Percentiles rank a stretch among this genome's conserved stretches.
phyloP scores from a whole-genome alignment of 2,797 vertebrate species.

The Coluber constrictor region DNA sequence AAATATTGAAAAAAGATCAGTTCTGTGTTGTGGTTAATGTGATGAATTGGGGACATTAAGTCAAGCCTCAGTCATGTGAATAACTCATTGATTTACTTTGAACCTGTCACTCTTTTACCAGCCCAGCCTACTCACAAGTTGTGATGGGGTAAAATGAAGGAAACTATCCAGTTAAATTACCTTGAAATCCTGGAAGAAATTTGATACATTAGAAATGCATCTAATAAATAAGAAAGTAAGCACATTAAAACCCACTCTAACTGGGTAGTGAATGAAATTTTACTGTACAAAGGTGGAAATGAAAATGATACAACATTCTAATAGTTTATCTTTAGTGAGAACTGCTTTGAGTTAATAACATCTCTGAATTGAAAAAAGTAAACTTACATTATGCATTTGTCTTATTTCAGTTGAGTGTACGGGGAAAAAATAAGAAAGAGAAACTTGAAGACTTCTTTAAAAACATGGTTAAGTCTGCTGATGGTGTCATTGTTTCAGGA shows the following conservation, averaged over 20 bases:
- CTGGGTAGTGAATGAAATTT: not conserved
- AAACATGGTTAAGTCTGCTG: constrained; percentile 97
- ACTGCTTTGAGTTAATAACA: not conserved
- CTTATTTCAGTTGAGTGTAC: constrained; percentile 87
- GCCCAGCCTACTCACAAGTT: not conserved
- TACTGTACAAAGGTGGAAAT: constrained; percentile 1
- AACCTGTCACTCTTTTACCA: not conserved
- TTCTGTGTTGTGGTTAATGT: not conserved
- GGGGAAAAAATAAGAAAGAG: constrained; percentile 99
- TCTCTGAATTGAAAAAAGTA: constrained; percentile 50
- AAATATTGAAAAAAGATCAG: not conserved
- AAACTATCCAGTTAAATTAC: not conserved
- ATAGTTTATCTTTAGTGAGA: not conserved
- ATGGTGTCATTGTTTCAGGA: constrained; percentile 94
- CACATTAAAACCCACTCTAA: not conserved
- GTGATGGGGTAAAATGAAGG: not conserved
- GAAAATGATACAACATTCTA: constrained; percentile 16
- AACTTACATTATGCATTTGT: constrained; percentile 37
- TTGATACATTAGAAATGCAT: not conserved
- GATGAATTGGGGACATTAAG: not conserved
- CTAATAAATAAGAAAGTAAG: not conserved
- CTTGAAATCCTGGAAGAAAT: not conserved
- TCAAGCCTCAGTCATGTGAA: not conserved
- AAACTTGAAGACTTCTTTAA: constrained; percentile 99
- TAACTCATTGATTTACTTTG: not conserved